Evolutionary conservation across 2,888 invertebrate species (phyloP).

Genomic region (Rhimphoctona megacephalus): DNA sequence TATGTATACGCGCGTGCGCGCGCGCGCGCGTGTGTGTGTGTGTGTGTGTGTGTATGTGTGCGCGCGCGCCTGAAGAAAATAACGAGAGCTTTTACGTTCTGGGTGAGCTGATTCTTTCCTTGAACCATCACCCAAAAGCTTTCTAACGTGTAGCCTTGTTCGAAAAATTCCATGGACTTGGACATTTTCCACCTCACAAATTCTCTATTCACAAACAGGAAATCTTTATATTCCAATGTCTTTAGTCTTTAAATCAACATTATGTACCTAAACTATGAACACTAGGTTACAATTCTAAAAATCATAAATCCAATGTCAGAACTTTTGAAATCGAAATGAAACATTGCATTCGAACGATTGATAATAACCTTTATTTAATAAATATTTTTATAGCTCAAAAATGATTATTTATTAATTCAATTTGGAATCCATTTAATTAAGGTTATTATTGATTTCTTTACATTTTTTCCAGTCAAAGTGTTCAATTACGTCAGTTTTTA

Average conservation of each 20-base stretch:
- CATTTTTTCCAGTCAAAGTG: not conserved
- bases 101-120: slow-evolving; percentile 22
- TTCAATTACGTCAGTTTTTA: not conserved
- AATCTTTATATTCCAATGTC: not conserved
- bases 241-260: too few species aligned
- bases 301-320: not conserved
- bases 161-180: not conserved
- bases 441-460: not conserved
- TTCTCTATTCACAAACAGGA: not conserved
- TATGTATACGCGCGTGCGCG: too few species aligned
- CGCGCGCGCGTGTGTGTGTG: too few species aligned
- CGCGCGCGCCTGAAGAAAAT: not conserved
- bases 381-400: not conserved
- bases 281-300: not conserved
- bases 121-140: slow-evolving; percentile 3
- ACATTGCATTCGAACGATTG: not conserved
- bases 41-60: too few species aligned
- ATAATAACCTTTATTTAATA: not conserved
- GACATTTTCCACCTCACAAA: not conserved
- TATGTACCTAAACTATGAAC: not conserved
- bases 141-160: not conserved
- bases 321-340: not conserved
- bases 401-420: not conserved
- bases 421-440: not conserved
- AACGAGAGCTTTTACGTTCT: slow-evolving; percentile 22